These are phyloP conservation scores for Coccyzus lansbergi DNA, from an alignment of 2,797 vertebrate species.

Conservation along the genomic window DNA sequence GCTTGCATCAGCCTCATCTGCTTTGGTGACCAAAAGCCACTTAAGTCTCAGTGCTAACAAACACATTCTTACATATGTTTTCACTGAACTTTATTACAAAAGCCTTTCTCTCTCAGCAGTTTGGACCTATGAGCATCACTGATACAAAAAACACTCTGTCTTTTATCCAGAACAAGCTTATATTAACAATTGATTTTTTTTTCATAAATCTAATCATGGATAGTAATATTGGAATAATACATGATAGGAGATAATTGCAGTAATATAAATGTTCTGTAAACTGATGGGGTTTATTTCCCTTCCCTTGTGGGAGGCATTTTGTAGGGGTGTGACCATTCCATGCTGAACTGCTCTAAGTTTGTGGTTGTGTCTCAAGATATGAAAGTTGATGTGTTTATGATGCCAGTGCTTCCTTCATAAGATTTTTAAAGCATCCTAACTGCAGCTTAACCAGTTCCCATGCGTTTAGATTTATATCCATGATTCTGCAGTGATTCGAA, in stretches of 20 bases:
- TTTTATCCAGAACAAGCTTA: background rate
- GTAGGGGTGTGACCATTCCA: background rate
- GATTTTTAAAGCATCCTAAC: background rate
- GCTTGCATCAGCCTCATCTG: background rate
- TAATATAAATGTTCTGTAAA: background rate
- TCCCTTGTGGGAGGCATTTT: background rate
- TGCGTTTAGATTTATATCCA: background rate
- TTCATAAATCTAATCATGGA: background rate
- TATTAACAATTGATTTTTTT: background rate
- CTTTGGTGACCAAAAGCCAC: background rate
- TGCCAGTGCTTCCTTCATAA: background rate
- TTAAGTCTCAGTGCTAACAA: accelerated
- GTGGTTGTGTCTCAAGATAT: background rate
- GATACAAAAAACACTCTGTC: background rate
- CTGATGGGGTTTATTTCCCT: background rate
- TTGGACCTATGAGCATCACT: background rate
- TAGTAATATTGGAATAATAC: background rate
- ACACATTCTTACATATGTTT: background rate
- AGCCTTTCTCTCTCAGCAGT: background rate
- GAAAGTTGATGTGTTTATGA: background rate
- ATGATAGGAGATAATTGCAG: background rate
- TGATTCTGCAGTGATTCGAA: background rate
- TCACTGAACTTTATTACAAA: background rate
- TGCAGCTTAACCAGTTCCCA: background rate
- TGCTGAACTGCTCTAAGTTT: background rate